Percentiles rank a stretch among this genome's conserved stretches.
Conservation (phyloP, 2,113 vertebrate genomes). For the Phrynosoma blainvillii region DNA sequence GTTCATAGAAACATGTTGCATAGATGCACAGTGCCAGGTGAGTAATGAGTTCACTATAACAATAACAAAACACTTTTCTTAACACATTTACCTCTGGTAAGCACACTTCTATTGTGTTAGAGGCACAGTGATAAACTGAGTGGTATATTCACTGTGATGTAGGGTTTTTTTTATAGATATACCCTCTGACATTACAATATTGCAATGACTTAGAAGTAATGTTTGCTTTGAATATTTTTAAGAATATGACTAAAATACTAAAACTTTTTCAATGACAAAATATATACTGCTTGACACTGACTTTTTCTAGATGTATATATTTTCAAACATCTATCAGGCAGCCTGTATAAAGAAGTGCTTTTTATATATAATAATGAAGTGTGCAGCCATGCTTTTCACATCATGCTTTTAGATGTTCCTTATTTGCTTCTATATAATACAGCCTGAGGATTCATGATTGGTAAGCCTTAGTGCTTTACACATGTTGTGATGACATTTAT, state of each 20-base stretch:
- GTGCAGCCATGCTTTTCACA: background rate
- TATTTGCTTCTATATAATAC: background rate
- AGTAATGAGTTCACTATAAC: background rate
- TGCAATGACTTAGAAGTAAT: background rate
- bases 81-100: background rate
- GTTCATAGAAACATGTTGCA: background rate
- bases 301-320: background rate
- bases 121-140: background rate
- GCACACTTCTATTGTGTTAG: background rate
- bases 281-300: background rate
- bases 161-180: background rate
- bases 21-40: background rate
- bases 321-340: background rate
- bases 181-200: background rate
- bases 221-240: background rate
- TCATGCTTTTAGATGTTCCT: background rate
- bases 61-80: background rate
- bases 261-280: background rate
- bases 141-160: background rate
- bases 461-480: background rate
- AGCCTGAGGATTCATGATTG: background rate
- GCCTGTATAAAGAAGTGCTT: background rate
- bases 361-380: conserved; percentile 2
- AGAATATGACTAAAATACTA: background rate
- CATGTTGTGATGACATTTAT: background rate